These are phyloP conservation scores for Sus cebifrons DNA, from an alignment of 2,797 vertebrate species.

Conservation along the genomic window DNA sequence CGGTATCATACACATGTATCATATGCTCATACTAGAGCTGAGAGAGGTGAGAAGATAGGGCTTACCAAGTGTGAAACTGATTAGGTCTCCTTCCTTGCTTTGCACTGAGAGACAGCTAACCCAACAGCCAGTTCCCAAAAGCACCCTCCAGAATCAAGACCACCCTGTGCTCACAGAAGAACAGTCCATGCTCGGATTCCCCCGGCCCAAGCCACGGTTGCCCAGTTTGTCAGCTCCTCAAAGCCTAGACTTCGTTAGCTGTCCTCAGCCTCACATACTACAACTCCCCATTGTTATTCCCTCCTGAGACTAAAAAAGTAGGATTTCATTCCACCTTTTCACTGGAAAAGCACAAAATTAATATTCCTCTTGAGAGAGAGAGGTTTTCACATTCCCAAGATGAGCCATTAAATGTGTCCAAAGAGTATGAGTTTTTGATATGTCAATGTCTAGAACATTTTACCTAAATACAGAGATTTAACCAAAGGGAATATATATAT, in stretches of 20 bases:
- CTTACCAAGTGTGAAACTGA: conserved; percentile 11
- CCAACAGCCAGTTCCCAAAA: conserved; percentile 5
- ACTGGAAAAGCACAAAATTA: conserved; percentile 64
- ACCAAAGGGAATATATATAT: conserved; percentile 55
- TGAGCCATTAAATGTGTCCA: conserved; percentile 44
- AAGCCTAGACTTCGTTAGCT: conserved; percentile 19
- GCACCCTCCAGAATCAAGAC: conserved; percentile 16
- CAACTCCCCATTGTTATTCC: neutral
- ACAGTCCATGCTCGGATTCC: neutral
- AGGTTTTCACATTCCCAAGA: conserved; percentile 54
- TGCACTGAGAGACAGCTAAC: conserved; percentile 39
- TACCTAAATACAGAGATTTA: conserved; percentile 66
- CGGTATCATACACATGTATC: neutral
- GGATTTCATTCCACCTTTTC: conserved; percentile 66
- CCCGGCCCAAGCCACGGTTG: neutral
- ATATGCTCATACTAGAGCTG: neutral
- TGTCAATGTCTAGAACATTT: conserved; percentile 30
- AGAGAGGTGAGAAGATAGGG: neutral
- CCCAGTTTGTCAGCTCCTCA: conserved; percentile 53
- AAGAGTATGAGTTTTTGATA: conserved; percentile 51
- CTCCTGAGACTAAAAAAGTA: conserved; percentile 46
- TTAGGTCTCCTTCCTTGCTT: neutral
- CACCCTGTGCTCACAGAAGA: neutral
- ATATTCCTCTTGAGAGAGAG: conserved; percentile 46
- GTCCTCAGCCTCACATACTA: neutral